phyloP scores from a whole-genome alignment of 2,888 invertebrate species.

The Alviniconcha strummeri region DNA sequence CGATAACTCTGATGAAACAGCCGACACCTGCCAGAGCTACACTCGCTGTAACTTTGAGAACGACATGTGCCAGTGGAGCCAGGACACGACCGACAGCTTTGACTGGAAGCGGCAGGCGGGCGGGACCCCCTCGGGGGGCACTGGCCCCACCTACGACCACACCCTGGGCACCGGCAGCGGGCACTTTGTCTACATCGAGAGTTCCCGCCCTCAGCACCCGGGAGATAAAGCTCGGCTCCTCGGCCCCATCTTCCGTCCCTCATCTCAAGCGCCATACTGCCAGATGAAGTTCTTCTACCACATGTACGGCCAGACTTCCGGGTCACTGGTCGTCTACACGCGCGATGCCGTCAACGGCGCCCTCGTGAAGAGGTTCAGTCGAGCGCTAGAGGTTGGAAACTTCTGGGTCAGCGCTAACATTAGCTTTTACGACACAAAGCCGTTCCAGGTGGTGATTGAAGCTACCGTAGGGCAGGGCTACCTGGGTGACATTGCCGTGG shows the following conservation, averaged over 20 bases:
- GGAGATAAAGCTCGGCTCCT: conserved; percentile 69
- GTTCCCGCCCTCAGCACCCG: conserved; percentile 52
- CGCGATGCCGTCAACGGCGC: conserved; percentile 57
- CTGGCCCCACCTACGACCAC: conserved; percentile 69
- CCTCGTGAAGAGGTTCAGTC: conserved; percentile 35
- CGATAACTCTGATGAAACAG: conserved; percentile 64
- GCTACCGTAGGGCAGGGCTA: conserved; percentile 56
- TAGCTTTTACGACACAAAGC: conserved; percentile 45
- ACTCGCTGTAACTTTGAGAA: conserved; percentile 61
- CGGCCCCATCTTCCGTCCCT: conserved; percentile 50
- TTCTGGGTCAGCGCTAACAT: conserved; percentile 60
- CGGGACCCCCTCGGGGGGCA: conserved; percentile 54
- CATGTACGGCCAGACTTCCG: conserved; percentile 66
- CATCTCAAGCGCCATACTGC: conserved; percentile 46
- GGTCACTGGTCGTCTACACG: conserved; percentile 60
- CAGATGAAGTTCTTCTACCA: conserved; percentile 64
- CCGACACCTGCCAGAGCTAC: conserved; percentile 44
- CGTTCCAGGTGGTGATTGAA: conserved; percentile 66
- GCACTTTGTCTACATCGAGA: conserved; percentile 64
- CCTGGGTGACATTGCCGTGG: conserved; percentile 66
- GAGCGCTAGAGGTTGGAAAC: conserved; percentile 35
- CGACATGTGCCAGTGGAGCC: conserved; percentile 59
- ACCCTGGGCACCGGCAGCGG: conserved; percentile 59
- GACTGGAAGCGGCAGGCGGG: conserved; percentile 66
- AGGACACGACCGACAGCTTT: conserved; percentile 64